phyloP scores from a whole-genome alignment of 2,888 invertebrate species.

The Ashinkailepas kermadecensis region DNA sequence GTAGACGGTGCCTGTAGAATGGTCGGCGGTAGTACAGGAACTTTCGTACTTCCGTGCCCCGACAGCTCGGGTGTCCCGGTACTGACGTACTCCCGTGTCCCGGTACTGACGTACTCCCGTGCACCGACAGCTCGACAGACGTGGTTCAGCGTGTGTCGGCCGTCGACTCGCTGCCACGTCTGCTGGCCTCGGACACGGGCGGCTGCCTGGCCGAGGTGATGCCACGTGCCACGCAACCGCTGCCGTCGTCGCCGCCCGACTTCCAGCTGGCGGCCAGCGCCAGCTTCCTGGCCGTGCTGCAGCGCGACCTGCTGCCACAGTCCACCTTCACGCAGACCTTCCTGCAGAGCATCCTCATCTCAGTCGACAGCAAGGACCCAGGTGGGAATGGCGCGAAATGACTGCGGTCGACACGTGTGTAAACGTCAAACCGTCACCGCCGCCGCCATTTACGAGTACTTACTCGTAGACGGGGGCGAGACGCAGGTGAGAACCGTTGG shows the following conservation, averaged over 20 bases:
- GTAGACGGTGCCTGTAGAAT: too few species aligned
- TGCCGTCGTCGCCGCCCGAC: slow-evolving; percentile 1
- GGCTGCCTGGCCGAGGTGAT: slow-evolving; percentile 3
- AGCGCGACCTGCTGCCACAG: slow-evolving; percentile 31
- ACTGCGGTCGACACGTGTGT: too few species aligned
- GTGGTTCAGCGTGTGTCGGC: neutral
- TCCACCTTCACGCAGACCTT: slow-evolving; percentile 54
- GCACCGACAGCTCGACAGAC: neutral
- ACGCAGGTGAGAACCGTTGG: too few species aligned
- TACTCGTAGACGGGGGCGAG: too few species aligned
- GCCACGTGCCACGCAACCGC: neutral
- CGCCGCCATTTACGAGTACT: too few species aligned
- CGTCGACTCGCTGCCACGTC: neutral
- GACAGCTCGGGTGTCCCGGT: too few species aligned
- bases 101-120: too few species aligned
- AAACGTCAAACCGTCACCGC: too few species aligned
- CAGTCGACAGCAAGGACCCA: slow-evolving; percentile 52
- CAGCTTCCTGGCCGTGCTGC: slow-evolving; percentile 27
- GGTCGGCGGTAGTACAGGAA: too few species aligned
- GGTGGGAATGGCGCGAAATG: slow-evolving; percentile 39
- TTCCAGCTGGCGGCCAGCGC: slow-evolving; percentile 16
- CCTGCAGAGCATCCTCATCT: slow-evolving; percentile 51
- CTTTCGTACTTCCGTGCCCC: too few species aligned
- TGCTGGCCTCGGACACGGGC: neutral
- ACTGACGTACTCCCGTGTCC: too few species aligned